phyloP scores from a whole-genome alignment of 2,113 vertebrate genomes.

The Melierax canorus region DNA sequence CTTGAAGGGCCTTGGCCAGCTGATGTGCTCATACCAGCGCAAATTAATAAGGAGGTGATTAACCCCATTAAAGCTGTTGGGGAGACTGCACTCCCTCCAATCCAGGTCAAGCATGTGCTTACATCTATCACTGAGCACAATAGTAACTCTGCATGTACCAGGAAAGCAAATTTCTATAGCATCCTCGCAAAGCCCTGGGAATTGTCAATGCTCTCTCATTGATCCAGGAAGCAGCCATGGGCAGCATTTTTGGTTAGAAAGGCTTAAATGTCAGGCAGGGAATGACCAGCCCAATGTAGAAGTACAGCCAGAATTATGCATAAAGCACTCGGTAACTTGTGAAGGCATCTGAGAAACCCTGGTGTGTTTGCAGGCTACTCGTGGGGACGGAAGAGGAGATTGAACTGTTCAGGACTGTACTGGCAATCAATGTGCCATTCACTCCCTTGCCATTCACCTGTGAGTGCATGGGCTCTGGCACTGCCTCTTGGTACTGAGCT shows the following conservation, averaged over 20 bases:
- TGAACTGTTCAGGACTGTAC: neutral
- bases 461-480: neutral
- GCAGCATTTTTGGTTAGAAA: neutral
- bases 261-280: neutral
- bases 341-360: neutral
- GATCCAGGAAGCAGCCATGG: neutral
- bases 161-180: neutral
- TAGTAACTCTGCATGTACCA: neutral
- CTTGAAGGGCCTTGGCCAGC: neutral
- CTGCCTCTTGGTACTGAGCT: neutral
- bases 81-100: neutral
- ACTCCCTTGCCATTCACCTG: too few relatives aligned
- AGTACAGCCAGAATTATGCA: neutral
- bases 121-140: neutral
- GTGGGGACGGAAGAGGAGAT: neutral
- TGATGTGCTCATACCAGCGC: neutral
- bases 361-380: neutral
- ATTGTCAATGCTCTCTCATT: neutral
- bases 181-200: neutral
- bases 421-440: neutral
- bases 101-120: neutral
- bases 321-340: neutral
- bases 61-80: neutral
- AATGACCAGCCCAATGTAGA: neutral
- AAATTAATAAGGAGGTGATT: constrained; percentile 12